phyloP scores from a whole-genome alignment of 2,113 vertebrate species.

The Pandion haliaetus region DNA sequence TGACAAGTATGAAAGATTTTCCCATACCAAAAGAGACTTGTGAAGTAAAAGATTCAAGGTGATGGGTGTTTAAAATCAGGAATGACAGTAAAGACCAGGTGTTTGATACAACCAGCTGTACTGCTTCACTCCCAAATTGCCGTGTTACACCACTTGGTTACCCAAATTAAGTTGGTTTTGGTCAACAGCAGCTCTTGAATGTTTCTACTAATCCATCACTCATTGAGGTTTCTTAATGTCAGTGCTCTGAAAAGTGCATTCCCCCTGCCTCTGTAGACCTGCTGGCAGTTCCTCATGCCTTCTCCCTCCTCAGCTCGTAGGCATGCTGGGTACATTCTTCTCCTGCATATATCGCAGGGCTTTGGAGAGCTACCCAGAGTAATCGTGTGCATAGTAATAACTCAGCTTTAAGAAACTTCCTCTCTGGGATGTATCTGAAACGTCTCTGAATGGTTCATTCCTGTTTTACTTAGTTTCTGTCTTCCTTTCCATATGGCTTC shows the following conservation, averaged over 20 bases:
- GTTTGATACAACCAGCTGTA: not conserved
- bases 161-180: not conserved
- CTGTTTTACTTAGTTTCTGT: not conserved
- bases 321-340: accelerated
- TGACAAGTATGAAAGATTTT: not conserved
- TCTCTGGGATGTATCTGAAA: accelerated
- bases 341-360: accelerated
- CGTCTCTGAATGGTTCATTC: not conserved
- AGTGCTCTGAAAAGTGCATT: not conserved
- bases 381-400: accelerated
- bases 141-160: not conserved
- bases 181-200: not conserved
- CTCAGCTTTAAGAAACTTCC: not conserved
- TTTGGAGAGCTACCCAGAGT: not conserved
- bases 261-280: not conserved
- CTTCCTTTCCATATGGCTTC: not conserved
- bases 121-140: not conserved
- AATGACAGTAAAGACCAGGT: not conserved
- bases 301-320: not conserved
- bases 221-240: not conserved
- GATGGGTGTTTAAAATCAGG: not conserved
- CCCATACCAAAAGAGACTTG: not conserved
- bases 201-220: not conserved
- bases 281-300: not conserved
- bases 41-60: not conserved